Conservation (phyloP, 2,113 vertebrate genomes). For the Pholis gunnellus region DNA sequence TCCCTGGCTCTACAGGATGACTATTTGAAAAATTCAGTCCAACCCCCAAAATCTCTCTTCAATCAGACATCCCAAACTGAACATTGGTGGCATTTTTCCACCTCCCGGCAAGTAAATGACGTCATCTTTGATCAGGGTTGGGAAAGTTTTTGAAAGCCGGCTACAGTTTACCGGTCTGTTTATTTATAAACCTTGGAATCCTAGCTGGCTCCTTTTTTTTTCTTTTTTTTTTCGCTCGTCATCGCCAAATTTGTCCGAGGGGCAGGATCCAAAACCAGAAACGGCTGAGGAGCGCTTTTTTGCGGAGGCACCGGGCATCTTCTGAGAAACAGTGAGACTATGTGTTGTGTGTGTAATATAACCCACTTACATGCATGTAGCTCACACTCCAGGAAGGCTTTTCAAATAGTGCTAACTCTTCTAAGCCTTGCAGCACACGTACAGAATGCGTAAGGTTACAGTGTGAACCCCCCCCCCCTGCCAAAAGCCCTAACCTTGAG, state of each 20-base stretch:
- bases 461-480: constrained; percentile 53
- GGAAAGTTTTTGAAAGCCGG: constrained; percentile 73
- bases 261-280: constrained; percentile 62
- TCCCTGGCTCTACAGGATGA: constrained; percentile 31
- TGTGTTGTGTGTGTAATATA: constrained; percentile 32
- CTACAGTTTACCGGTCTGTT: constrained; percentile 78
- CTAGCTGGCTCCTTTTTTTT: constrained; percentile 45
- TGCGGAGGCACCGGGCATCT: constrained; percentile 11
- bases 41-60: constrained; percentile 30
- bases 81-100: constrained; percentile 76
- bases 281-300: constrained; percentile 32
- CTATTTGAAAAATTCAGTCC: constrained; percentile 44
- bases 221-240: constrained; percentile 30
- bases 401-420: constrained; percentile 34
- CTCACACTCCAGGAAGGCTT: constrained; percentile 37
- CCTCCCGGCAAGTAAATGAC: constrained; percentile 65
- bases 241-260: constrained; percentile 64
- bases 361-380: constrained; percentile 48
- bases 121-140: constrained; percentile 66
- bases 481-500: constrained; percentile 67
- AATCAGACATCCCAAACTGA: constrained; percentile 63
- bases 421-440: constrained; percentile 59
- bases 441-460: constrained; percentile 63
- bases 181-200: constrained; percentile 85
- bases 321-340: constrained; percentile 27